Conservation (phyloP, 2,113 vertebrate genomes). For the Crotalus helleri region DNA sequence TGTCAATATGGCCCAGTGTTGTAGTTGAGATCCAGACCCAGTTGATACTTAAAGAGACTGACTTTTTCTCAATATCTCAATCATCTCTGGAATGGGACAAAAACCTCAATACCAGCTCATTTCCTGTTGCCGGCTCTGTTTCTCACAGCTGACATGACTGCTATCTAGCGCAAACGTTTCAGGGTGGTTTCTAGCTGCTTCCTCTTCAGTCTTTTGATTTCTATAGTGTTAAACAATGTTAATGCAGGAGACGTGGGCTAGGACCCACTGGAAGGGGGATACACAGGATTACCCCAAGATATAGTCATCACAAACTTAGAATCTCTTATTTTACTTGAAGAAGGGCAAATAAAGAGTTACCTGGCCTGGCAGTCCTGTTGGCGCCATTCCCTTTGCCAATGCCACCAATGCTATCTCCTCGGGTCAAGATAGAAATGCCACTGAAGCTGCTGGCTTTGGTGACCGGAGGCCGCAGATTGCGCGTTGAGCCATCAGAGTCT, state of each 20-base stretch:
- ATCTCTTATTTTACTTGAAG: background rate
- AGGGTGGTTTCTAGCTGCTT: background rate
- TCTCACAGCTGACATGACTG: background rate
- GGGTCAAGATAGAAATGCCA: constrained; percentile 95
- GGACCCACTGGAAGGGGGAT: background rate
- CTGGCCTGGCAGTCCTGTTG: constrained; percentile 84
- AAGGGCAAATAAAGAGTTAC: constrained; percentile 56
- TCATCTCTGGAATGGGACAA: background rate
- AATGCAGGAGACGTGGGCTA: background rate
- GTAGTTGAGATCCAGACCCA: background rate
- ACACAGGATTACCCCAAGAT: background rate
- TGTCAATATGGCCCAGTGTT: background rate
- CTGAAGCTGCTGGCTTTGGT: constrained; percentile 99
- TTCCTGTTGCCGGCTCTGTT: background rate
- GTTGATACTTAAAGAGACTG: background rate
- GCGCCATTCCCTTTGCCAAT: constrained; percentile 79
- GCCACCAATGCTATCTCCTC: constrained; percentile 92
- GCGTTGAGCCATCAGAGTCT: constrained; percentile 90
- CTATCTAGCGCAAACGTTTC: background rate
- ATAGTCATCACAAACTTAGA: background rate
- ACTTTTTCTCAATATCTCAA: background rate
- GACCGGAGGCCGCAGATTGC: constrained; percentile 88
- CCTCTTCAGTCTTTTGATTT: background rate
- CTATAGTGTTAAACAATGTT: background rate
- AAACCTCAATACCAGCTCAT: background rate